Percentiles rank a stretch among this genome's conserved stretches.
phyloP scores from a whole-genome alignment of 2,797 vertebrate species.

The Acanthurus lineatus region DNA sequence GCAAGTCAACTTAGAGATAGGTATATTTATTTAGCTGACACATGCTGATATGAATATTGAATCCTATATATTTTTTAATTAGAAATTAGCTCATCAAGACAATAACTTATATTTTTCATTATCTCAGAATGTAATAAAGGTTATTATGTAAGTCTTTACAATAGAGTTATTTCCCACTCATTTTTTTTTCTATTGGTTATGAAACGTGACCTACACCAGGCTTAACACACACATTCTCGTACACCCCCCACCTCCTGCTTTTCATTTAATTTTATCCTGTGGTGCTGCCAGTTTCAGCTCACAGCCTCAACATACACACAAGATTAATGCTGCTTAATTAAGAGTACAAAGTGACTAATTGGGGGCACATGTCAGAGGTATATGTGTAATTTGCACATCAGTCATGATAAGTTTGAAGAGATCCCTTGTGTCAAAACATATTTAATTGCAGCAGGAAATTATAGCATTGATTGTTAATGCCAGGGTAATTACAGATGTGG shows the following conservation, averaged over 20 bases:
- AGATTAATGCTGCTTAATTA: constrained; percentile 80
- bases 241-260: constrained; percentile 37
- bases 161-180: constrained; percentile 35
- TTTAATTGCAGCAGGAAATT: constrained; percentile 65
- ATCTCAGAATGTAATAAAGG: constrained; percentile 16
- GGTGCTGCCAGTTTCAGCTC: constrained; percentile 64
- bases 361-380: constrained; percentile 70
- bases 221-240: constrained; percentile 44
- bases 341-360: constrained; percentile 77
- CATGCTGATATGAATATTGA: constrained; percentile 21
- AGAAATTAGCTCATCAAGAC: constrained; percentile 13
- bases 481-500: constrained; percentile 56
- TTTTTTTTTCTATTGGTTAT: constrained; percentile 53
- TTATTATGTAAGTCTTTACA: constrained; percentile 11
- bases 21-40: constrained; percentile 18
- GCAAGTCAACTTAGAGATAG: constrained; percentile 12
- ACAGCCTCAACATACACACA: constrained; percentile 58
- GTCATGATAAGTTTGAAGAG: constrained; percentile 71
- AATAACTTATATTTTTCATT: constrained; percentile 5
- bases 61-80: not conserved
- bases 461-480: constrained; percentile 62
- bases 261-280: constrained; percentile 67
- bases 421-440: constrained; percentile 69
- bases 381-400: constrained; percentile 74
- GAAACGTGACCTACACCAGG: constrained; percentile 55